Percentiles rank a stretch among this genome's conserved stretches.
Evolutionary conservation across 2,797 vertebrate genomes (phyloP).

Genomic region (Tinamus major): DNA sequence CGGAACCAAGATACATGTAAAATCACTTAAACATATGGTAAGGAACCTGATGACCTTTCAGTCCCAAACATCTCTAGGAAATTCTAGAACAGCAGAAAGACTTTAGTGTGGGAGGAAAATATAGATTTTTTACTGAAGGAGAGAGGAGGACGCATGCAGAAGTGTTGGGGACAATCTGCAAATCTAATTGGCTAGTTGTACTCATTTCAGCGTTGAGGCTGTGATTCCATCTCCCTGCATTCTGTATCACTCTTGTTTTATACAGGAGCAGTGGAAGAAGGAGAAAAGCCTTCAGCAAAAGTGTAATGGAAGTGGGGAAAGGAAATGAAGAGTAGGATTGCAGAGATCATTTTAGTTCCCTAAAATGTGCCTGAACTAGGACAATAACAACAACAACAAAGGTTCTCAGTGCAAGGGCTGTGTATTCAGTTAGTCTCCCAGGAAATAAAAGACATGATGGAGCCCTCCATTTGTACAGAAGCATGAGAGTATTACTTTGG

Average conservation of each 20-base stretch:
- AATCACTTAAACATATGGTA: not conserved
- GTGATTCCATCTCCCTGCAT: not conserved
- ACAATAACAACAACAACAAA: fast-evolving
- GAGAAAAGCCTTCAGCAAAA: not conserved
- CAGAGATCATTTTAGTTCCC: not conserved
- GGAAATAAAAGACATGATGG: not conserved
- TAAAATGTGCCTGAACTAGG: not conserved
- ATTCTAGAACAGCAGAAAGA: not conserved
- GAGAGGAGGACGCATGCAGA: not conserved
- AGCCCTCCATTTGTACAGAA: not conserved
- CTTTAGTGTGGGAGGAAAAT: not conserved
- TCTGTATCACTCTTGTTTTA: not conserved
- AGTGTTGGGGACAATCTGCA: not conserved
- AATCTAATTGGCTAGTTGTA: not conserved
- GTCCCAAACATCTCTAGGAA: not conserved
- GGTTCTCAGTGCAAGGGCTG: too few species aligned
- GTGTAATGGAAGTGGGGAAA: not conserved
- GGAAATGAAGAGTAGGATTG: not conserved
- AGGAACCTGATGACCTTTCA: not conserved
- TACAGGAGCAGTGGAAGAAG: not conserved
- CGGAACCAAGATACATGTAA: not conserved
- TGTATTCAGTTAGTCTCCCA: not conserved
- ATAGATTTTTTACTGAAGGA: not conserved
- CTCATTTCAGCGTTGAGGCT: not conserved
- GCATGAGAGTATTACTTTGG: not conserved